Percentiles rank a stretch among this genome's conserved stretches.
These are phyloP conservation scores for Synergus laeviventris DNA, from an alignment of 2,888 invertebrate species.

Conservation along the genomic window DNA sequence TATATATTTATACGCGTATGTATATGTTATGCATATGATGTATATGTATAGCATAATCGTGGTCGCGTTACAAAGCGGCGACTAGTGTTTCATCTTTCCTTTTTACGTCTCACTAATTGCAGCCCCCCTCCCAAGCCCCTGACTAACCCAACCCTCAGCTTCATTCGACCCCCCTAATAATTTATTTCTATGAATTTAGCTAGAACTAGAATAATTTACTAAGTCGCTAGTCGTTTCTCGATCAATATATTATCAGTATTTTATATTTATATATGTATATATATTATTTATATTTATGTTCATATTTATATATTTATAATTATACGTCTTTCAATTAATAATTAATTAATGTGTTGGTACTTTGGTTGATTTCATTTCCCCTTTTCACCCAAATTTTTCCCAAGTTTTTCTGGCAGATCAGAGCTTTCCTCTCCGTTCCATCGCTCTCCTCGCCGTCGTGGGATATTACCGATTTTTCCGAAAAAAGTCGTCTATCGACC, in stretches of 20 bases:
- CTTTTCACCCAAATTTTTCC: constrained; percentile 8
- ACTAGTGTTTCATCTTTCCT: constrained; percentile 50
- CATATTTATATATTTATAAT: constrained; percentile 54
- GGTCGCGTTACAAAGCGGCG: constrained; percentile 47
- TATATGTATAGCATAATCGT: constrained; percentile 61
- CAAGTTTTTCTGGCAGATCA: constrained; percentile 78
- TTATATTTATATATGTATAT: constrained; percentile 77
- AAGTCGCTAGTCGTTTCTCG: constrained; percentile 67
- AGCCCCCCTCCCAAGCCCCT: constrained; percentile 35
- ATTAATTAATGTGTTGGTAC: constrained; percentile 82
- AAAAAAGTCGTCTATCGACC: constrained; percentile 48
- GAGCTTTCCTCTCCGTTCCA: constrained; percentile 68
- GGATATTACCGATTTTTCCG: constrained; percentile 24
- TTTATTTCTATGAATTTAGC: constrained; percentile 62
- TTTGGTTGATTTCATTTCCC: constrained; percentile 78
- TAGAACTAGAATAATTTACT: constrained; percentile 73
- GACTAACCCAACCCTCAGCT: constrained; percentile 27
- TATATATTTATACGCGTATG: constrained; percentile 68
- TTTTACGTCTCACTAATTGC: constrained; percentile 30
- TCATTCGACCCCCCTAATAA: constrained; percentile 49
- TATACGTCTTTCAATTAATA: constrained; percentile 64
- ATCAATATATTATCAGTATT: constrained; percentile 62
- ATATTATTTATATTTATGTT: constrained; percentile 77
- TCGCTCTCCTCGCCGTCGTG: constrained; percentile 59
- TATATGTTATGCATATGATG: constrained; percentile 73